A percentile compares a stretch with the other conserved stretches of the same genome.
Conservation (phyloP, 1,140 invertebrate genomes). For the Prorops nasuta region DNA sequence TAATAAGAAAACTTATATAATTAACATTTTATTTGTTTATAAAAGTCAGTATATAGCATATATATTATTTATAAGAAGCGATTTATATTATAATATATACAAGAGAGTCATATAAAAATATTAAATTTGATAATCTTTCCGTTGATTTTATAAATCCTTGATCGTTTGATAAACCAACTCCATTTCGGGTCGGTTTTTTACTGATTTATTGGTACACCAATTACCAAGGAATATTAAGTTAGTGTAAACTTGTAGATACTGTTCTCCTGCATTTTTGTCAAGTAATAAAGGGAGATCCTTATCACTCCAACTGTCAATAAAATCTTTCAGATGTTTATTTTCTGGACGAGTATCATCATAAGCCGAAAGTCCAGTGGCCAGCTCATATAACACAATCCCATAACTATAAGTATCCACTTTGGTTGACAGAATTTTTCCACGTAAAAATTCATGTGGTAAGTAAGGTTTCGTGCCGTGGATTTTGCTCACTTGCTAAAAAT, state of each 20-base stretch:
- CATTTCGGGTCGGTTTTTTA: conserved; percentile 68
- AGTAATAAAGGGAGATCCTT: conserved; percentile 50
- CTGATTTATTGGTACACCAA: conserved; percentile 57
- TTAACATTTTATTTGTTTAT: too few species aligned
- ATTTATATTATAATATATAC: too few species aligned
- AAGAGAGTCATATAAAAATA: too few species aligned
- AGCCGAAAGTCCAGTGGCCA: conserved; percentile 72
- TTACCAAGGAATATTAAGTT: conserved; percentile 62
- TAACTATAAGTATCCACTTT: conserved; percentile 94
- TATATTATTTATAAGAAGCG: too few species aligned
- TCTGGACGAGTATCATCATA: conserved; percentile 61
- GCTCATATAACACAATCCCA: conserved; percentile 86
- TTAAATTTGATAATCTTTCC: too few species aligned
- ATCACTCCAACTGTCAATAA: conserved; percentile 56
- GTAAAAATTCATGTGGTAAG: conserved; percentile 86
- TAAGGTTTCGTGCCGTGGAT: conserved; percentile 89
- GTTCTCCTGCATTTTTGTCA: conserved; percentile 57
- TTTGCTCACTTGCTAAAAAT: conserved; percentile 60
- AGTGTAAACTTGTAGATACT: conserved; percentile 57
- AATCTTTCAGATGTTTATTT: conserved; percentile 62
- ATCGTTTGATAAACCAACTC: conserved; percentile 60
- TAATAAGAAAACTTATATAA: too few species aligned
- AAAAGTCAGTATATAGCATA: too few species aligned
- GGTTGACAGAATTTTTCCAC: conserved; percentile 74
- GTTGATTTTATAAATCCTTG: too few species aligned